Evolutionary conservation across 2,113 vertebrate species (phyloP), one percentile per base, ranked within the genome.

Genomic region (Podarcis cretensis): DNA sequence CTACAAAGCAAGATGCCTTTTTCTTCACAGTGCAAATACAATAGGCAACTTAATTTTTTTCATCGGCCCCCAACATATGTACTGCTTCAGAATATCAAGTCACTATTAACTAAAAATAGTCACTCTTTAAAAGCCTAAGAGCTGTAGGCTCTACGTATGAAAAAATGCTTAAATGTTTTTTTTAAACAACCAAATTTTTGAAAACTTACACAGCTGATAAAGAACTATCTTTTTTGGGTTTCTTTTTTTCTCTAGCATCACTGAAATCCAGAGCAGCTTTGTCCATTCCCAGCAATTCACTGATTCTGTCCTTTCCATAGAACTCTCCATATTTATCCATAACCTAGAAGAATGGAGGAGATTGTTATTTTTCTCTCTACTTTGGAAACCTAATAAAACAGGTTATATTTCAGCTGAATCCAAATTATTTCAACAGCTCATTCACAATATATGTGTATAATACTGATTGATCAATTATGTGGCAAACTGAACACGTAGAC

Each of bases 301-400:
- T 99, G 96, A 99, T 99, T 83, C 99, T 97, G 88, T 99, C 98
- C 84, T 98, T 97, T 21, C 99, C 99, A 9, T 99, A 99, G 94
- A 99, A 99, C 90, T 99, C 99, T 6, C 99, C 98, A 0, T 99
- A 99, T 90, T 99, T 99, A 96, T 99, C 99, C 99, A 99, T 99
- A 74, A 99, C 99, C 99, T 99, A 92, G 84, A 90, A 32, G 6
- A 93, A 90, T 48, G 85, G 16, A 30, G 6, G 59, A 3, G 81
- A 27, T 1, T 65, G 0, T 73, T 86, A 87, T 90, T 77, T 12
- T 63, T 87, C 21, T 7, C 30, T 57, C 20, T 54, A 12, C 13
- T 82, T 83, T 54, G 3, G 10, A 75, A 5, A 32, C 13, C 12
- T 25, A 16, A 71, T 59, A 18, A 76, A 66, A 66, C 14, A 35